Evolutionary conservation across 2,797 vertebrate genomes (phyloP).

Genomic region (Ctenopoma kingsleyae): DNA sequence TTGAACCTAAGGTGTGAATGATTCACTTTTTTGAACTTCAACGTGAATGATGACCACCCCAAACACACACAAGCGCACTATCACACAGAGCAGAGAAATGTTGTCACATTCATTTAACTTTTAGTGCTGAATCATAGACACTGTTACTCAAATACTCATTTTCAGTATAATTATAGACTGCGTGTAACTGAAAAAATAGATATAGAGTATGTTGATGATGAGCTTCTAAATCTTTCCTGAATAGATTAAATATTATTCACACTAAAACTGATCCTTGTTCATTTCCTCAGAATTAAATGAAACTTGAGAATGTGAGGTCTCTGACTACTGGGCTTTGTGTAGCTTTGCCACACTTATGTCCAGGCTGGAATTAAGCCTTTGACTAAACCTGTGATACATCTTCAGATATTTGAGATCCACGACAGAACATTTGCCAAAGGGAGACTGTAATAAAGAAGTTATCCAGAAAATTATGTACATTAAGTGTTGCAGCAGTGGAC

Average conservation of each 20-base stretch:
- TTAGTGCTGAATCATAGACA: neutral
- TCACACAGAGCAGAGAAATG: slow-evolving; percentile 2
- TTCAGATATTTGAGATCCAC: slow-evolving; percentile 29
- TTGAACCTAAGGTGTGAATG: slow-evolving; percentile 60
- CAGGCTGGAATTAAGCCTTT: slow-evolving; percentile 28
- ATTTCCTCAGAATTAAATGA: too few relatives aligned
- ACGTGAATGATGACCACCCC: slow-evolving; percentile 50
- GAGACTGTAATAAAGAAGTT: neutral
- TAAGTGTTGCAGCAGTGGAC: slow-evolving; percentile 12
- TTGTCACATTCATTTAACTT: slow-evolving; percentile 13
- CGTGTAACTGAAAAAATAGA: neutral
- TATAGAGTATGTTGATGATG: neutral
- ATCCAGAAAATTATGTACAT: slow-evolving; percentile 10
- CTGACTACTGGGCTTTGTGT: slow-evolving; percentile 9
- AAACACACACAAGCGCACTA: neutral
- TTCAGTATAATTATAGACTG: neutral
- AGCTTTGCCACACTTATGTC: slow-evolving; percentile 7
- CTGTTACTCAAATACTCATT: neutral
- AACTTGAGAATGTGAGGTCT: neutral
- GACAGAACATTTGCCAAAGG: slow-evolving; percentile 6
- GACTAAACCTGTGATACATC: slow-evolving; percentile 25
- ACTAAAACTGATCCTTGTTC: too few relatives aligned
- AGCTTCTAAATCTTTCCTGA: neutral
- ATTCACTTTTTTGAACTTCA: slow-evolving; percentile 73
- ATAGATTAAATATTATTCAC: too few relatives aligned